A percentile compares a stretch with the other conserved stretches of the same genome.
Evolutionary conservation across 2,888 invertebrate genomes (phyloP).

Genomic region (Rapana venosa): DNA sequence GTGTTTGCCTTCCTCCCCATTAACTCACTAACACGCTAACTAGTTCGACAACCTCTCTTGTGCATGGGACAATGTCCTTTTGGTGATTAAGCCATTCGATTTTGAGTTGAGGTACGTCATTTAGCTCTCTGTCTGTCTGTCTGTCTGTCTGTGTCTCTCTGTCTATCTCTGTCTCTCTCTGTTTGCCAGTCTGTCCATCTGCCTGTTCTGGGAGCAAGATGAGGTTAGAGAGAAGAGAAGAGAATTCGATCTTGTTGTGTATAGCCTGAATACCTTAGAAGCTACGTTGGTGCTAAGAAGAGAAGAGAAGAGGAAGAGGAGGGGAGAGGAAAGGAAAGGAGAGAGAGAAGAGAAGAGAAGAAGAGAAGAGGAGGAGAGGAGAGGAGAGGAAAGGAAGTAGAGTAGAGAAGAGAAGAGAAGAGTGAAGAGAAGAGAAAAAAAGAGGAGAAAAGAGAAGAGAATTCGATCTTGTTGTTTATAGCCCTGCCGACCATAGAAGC

Average conservation of each 20-base stretch:
- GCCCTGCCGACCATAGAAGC: background rate
- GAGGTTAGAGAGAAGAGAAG: background rate
- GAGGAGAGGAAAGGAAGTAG: no score
- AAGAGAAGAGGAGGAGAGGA: no score
- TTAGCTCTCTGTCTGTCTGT: background rate
- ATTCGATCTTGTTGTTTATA: background rate
- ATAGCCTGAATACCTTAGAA: background rate
- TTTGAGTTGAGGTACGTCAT: no score
- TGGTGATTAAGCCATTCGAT: no score
- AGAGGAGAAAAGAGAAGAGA: background rate
- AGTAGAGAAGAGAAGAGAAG: no score
- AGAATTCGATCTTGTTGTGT: background rate
- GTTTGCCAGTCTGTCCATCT: background rate
- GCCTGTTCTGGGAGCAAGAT: background rate
- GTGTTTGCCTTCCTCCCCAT: no score
- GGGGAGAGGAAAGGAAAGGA: background rate
- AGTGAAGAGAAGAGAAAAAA: no score
- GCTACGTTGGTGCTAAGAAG: background rate
- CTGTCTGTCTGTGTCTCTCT: background rate
- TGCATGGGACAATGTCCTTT: no score
- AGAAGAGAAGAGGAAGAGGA: background rate
- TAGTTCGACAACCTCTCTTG: no score
- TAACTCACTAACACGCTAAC: no score
- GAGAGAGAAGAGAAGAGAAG: background rate
- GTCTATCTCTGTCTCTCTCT: background rate